Conservation (phyloP, 2,888 invertebrate species). For the Acronicta psi region DNA sequence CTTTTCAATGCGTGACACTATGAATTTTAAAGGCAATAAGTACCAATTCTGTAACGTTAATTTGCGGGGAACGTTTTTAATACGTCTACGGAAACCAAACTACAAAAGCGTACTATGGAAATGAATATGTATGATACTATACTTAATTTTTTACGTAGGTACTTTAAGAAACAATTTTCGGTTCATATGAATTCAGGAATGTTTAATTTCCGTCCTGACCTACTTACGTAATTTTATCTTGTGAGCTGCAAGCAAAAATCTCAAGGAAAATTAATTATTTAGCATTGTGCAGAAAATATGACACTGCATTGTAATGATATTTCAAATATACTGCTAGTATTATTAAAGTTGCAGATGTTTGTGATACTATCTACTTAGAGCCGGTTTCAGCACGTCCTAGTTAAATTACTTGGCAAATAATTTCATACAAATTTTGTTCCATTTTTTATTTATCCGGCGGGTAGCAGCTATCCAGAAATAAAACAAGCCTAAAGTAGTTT, state of each 20-base stretch:
- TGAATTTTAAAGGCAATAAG: constrained; percentile 51
- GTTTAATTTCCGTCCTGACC: constrained; percentile 39
- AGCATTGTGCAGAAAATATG: constrained; percentile 9
- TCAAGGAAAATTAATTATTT: constrained; percentile 29
- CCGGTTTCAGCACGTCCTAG: too few relatives aligned
- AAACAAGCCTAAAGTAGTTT: too few relatives aligned
- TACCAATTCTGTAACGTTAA: constrained; percentile 55
- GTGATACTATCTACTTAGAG: too few relatives aligned
- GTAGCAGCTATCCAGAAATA: too few relatives aligned
- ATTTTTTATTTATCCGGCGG: too few relatives aligned
- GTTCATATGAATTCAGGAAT: constrained; percentile 6
- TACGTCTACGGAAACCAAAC: not conserved
- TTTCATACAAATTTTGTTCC: too few relatives aligned
- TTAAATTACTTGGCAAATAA: too few relatives aligned
- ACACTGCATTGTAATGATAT: constrained; percentile 17
- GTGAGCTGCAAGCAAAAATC: constrained; percentile 9
- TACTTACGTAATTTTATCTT: constrained; percentile 35
- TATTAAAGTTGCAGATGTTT: not conserved
- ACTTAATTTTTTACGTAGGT: too few relatives aligned
- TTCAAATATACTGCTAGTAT: not conserved
- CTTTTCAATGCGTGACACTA: constrained; percentile 70
- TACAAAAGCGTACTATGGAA: not conserved
- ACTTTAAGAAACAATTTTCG: not conserved
- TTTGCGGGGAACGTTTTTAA: constrained; percentile 39
- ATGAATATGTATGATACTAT: not conserved